phyloP scores from a whole-genome alignment of 2,888 invertebrate genomes.

The Sphaerophoria taeniata region DNA sequence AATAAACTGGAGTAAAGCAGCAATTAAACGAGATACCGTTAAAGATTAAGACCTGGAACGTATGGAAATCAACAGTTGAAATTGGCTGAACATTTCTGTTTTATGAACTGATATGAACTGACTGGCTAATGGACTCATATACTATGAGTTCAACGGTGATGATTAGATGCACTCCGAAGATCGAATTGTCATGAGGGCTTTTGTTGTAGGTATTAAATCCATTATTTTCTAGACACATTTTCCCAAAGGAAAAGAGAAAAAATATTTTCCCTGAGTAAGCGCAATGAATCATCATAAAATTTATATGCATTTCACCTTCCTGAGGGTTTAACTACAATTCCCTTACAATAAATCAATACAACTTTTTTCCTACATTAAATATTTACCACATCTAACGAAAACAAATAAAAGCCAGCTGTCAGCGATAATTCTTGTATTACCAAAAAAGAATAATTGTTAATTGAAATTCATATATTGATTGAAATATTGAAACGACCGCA shows the following conservation, averaged over 20 bases:
- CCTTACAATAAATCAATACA: slow-evolving; percentile 9
- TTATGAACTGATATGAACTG: too few species aligned
- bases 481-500: slow-evolving; percentile 59
- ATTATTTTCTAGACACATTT: too few species aligned
- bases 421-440: slow-evolving; percentile 58
- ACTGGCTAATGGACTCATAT: too few species aligned
- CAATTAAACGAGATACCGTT: slow-evolving; percentile 47
- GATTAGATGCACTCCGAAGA: background rate
- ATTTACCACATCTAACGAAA: background rate
- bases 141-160: too few species aligned
- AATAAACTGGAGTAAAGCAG: slow-evolving; percentile 32
- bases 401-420: slow-evolving; percentile 52
- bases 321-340: background rate
- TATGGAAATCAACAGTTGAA: background rate
- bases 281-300: slow-evolving; percentile 24
- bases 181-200: too few species aligned
- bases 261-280: slow-evolving; percentile 3
- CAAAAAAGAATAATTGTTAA: slow-evolving; percentile 51
- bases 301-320: slow-evolving; percentile 15
- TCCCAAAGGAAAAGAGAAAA: background rate
- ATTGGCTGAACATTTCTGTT: background rate
- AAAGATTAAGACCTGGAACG: slow-evolving; percentile 26
- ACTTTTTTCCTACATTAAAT: background rate
- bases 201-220: too few species aligned
- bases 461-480: slow-evolving; percentile 69